Percentiles rank a stretch among this genome's conserved stretches.
These are phyloP conservation scores for Eupithecia insigniata DNA, from an alignment of 2,888 invertebrate species.

Conservation along the genomic window DNA sequence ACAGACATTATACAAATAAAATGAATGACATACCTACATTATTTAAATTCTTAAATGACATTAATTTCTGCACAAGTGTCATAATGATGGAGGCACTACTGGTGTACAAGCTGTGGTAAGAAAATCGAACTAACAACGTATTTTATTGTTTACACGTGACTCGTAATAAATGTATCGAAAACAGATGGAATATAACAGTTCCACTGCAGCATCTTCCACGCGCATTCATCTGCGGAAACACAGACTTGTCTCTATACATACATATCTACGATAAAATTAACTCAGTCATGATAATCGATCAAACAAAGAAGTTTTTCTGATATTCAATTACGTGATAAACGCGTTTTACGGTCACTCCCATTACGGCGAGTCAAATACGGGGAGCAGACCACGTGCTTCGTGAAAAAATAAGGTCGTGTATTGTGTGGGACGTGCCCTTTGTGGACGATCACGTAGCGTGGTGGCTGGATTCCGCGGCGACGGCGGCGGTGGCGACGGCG, in stretches of 20 bases:
- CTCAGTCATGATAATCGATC: conserved; percentile 55
- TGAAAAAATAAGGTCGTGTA: conserved; percentile 61
- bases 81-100: background rate
- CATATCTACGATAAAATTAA: conserved; percentile 56
- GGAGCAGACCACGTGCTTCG: conserved; percentile 51
- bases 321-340: conserved; percentile 46
- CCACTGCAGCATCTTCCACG: conserved; percentile 43
- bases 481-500: background rate
- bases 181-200: conserved; percentile 57
- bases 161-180: conserved; percentile 59
- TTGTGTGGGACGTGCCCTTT: conserved; percentile 62
- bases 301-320: conserved; percentile 58
- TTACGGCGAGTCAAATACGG: conserved; percentile 44
- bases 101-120: background rate
- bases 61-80: background rate
- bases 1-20: too few relatives aligned
- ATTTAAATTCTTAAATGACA: background rate
- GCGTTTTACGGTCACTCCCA: conserved; percentile 36
- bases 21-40: too few relatives aligned
- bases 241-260: conserved; percentile 37
- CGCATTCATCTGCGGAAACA: conserved; percentile 42
- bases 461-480: conserved; percentile 50
- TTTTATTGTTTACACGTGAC: conserved; percentile 64
- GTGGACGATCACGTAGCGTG: conserved; percentile 63
- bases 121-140: conserved; percentile 1